Percentiles rank a stretch among this genome's conserved stretches.
phyloP scores from a whole-genome alignment of 2,113 vertebrate species.

The Xenopus tropicalis region DNA sequence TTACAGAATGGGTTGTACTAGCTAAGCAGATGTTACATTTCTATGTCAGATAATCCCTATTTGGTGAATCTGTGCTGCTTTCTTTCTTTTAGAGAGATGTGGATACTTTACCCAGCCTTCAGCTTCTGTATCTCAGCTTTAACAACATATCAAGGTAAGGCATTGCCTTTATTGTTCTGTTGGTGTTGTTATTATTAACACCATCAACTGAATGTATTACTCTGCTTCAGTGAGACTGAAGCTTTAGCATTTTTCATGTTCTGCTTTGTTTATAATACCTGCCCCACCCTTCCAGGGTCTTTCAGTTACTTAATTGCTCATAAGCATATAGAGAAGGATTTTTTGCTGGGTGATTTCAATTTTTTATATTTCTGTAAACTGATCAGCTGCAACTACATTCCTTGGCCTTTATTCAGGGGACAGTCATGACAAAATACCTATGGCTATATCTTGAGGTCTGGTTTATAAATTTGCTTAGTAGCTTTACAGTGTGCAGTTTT shows the following conservation, averaged over 20 bases:
- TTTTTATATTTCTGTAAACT: too few relatives aligned
- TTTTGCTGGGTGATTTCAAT: too few relatives aligned
- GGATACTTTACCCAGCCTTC: conserved; percentile 88
- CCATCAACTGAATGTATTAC: not conserved
- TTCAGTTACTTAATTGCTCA: not conserved
- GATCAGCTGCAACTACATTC: too few relatives aligned
- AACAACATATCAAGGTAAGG: conserved; percentile 96
- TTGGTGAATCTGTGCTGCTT: conserved; percentile 58
- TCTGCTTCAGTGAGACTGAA: too few relatives aligned
- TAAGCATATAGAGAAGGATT: too few relatives aligned
- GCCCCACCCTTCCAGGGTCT: not conserved
- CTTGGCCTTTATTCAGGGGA: too few relatives aligned
- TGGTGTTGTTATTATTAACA: conserved; percentile 40
- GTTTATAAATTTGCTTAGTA: too few relatives aligned
- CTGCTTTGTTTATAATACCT: not conserved
- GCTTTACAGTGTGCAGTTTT: too few relatives aligned
- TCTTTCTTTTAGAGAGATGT: conserved; percentile 85
- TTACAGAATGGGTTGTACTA: conserved; percentile 46
- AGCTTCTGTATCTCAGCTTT: conserved; percentile 93
- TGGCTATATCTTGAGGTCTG: too few relatives aligned
- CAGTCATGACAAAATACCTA: too few relatives aligned
- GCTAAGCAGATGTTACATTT: conserved; percentile 44
- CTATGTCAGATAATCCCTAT: conserved; percentile 41
- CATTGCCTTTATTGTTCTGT: conserved; percentile 17
- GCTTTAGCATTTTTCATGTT: not conserved